Conservation (phyloP, 1,140 invertebrate genomes). For the Batillaria attramentaria region DNA sequence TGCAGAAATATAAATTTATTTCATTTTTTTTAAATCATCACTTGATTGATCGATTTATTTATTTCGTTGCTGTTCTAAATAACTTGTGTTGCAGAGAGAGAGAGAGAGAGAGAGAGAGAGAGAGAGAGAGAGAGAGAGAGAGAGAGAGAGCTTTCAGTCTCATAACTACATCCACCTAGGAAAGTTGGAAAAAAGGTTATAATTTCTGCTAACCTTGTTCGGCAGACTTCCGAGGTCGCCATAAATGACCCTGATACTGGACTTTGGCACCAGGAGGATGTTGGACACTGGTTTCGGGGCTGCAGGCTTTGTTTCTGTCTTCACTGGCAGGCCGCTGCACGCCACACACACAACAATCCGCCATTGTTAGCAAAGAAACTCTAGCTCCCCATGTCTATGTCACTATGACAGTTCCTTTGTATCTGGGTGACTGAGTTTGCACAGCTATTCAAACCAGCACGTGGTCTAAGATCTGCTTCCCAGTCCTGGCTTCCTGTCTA, state of each 20-base stretch:
- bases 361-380: background rate
- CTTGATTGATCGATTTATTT: background rate
- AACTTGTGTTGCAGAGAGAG: background rate
- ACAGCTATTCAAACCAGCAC: background rate
- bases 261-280: conserved; percentile 28
- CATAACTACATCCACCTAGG: background rate
- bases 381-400: background rate
- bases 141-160: background rate
- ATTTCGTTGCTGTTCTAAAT: background rate
- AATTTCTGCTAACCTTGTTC: conserved; percentile 37
- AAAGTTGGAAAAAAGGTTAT: background rate
- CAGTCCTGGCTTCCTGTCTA: background rate
- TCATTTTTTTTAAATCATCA: background rate
- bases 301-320: background rate
- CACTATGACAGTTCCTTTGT: background rate
- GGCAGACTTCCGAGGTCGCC: conserved; percentile 64
- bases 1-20: no score
- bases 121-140: background rate
- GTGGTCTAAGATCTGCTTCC: background rate
- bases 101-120: conserved; percentile 18
- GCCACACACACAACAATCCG: background rate
- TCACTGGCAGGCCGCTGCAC: background rate
- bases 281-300: background rate
- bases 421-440: background rate
- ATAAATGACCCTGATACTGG: conserved; percentile 53